phyloP scores from a whole-genome alignment of 2,797 vertebrate genomes.

The Ciconia nigra region DNA sequence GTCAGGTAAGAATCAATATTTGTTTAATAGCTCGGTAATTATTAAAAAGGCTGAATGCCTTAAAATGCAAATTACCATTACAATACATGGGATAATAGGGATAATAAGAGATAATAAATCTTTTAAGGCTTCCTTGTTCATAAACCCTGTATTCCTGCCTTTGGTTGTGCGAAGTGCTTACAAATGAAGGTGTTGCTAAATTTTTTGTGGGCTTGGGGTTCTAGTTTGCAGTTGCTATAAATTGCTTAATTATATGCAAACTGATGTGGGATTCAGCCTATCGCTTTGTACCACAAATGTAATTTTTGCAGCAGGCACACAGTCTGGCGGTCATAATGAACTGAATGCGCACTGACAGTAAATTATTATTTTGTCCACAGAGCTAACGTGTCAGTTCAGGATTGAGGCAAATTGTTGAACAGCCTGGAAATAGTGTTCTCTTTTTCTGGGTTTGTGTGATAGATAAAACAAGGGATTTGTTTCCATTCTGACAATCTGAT shows the following conservation, averaged over 20 bases:
- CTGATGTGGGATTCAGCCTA: not conserved
- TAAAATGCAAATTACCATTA: not conserved
- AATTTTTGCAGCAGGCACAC: not conserved
- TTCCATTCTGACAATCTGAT: not conserved
- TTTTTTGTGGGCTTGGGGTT: not conserved
- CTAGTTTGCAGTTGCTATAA: not conserved
- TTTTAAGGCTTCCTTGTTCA: not conserved
- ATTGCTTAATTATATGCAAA: not conserved
- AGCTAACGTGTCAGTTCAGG: not conserved
- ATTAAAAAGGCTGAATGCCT: not conserved
- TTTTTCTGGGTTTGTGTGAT: not conserved
- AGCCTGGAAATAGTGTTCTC: not conserved
- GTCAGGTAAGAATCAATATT: constrained; percentile 81
- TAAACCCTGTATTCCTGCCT: not conserved
- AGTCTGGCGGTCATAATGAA: not conserved
- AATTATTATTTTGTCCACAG: not conserved
- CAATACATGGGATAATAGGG: not conserved
- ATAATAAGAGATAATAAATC: not conserved
- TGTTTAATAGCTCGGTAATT: not conserved
- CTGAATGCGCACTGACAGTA: not conserved
- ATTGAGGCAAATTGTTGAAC: not conserved
- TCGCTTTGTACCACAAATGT: not conserved
- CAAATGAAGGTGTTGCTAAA: not conserved
- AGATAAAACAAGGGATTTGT: not conserved
- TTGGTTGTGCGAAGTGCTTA: not conserved